phyloP scores from a whole-genome alignment of 2,797 vertebrate species.

The Labeo calbasu region DNA sequence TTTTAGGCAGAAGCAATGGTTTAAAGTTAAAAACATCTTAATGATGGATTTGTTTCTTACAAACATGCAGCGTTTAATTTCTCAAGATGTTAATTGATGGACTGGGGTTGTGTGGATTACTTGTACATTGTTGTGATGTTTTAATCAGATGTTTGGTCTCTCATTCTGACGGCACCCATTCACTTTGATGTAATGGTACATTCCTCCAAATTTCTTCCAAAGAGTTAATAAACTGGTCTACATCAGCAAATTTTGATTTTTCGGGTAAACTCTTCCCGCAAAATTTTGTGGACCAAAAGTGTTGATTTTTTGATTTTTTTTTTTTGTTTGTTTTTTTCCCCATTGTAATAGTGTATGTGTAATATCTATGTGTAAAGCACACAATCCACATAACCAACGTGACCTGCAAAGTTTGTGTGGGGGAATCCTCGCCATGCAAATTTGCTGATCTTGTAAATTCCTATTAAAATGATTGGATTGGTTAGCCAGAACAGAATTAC shows the following conservation, averaged over 20 bases:
- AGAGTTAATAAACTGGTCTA: neutral
- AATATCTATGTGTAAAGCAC: neutral
- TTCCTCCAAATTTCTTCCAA: neutral
- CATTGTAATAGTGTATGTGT: neutral
- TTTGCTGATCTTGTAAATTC: neutral
- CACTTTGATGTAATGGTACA: neutral
- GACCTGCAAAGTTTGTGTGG: neutral
- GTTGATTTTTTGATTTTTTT: neutral
- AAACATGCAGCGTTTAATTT: neutral
- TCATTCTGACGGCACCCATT: neutral
- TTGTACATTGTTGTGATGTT: neutral
- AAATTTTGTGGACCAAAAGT: neutral
- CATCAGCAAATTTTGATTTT: neutral
- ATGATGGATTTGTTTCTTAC: neutral
- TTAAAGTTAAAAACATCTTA: neutral
- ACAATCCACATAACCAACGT: no score
- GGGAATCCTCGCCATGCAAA: neutral
- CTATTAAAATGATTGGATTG: neutral
- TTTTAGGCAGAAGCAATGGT: neutral
- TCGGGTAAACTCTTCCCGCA: neutral
- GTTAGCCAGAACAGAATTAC: fast-evolving
- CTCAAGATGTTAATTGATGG: neutral
- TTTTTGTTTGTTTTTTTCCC: no score
- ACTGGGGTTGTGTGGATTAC: neutral
- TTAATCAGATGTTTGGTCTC: neutral